Evolutionary conservation across 2,888 invertebrate genomes (phyloP).

Genomic region (Phaonia tiefii): DNA sequence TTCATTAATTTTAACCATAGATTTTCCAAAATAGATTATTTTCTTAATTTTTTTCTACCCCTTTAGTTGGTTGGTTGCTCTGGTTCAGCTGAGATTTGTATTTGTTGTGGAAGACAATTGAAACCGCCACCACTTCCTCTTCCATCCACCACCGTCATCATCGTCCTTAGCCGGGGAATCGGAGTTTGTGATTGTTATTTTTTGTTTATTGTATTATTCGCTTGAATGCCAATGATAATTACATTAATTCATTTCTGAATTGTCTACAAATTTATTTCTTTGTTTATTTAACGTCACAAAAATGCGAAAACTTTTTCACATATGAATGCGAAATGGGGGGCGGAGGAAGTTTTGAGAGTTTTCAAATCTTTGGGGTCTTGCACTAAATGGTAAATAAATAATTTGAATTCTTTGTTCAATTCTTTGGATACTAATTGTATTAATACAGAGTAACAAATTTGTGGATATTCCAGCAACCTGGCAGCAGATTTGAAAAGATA

Average conservation of each 20-base stretch:
- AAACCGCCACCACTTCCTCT: constrained; percentile 28
- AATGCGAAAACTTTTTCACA: constrained; percentile 20
- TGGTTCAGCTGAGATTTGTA: constrained; percentile 36
- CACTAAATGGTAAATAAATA: no score
- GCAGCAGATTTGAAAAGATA: no score
- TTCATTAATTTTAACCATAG: constrained; percentile 78
- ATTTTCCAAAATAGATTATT: constrained; percentile 76
- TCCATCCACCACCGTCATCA: not conserved
- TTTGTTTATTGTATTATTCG: constrained; percentile 72
- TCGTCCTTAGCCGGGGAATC: constrained; percentile 53
- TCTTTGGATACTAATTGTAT: no score
- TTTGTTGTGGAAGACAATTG: constrained; percentile 30
- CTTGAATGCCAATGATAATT: constrained; percentile 73
- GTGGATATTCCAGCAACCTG: no score
- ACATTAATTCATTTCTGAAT: constrained; percentile 57
- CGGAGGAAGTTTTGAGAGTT: not conserved
- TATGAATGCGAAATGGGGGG: not conserved
- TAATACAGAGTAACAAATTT: no score
- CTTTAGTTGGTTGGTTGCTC: constrained; percentile 42
- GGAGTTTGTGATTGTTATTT: constrained; percentile 60
- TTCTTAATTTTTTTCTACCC: constrained; percentile 61
- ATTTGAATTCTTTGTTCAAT: no score
- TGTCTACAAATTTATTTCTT: constrained; percentile 11
- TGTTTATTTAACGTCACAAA: constrained; percentile 37
- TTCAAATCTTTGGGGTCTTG: no score